Conservation (phyloP, 2,888 invertebrate genomes). For the Gnatocerus cornutus region DNA sequence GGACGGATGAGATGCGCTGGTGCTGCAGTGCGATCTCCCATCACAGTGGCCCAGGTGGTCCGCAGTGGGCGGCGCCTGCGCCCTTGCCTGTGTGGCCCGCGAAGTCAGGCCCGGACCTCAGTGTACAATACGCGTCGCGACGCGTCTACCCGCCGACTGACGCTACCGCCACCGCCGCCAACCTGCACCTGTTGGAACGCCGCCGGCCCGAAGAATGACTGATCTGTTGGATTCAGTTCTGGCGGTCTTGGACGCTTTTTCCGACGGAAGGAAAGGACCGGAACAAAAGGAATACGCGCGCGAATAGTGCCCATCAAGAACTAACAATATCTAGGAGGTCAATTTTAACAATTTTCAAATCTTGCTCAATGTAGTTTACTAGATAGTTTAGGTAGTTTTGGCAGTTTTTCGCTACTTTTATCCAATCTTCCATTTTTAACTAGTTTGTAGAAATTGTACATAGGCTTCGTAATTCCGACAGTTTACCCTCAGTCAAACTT, state of each 20-base stretch:
- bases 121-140: constrained; percentile 61
- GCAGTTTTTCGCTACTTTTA: constrained; percentile 56
- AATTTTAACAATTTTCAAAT: constrained; percentile 57
- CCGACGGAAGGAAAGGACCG: constrained; percentile 51
- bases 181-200: constrained; percentile 60
- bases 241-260: constrained; percentile 48
- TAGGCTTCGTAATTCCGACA: constrained; percentile 49
- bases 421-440: constrained; percentile 61
- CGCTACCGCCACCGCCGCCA: constrained; percentile 51
- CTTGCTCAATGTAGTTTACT: constrained; percentile 64
- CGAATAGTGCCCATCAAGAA: constrained; percentile 54
- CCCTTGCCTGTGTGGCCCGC: constrained; percentile 55
- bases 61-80: constrained; percentile 68
- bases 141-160: constrained; percentile 54
- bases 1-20: constrained; percentile 52
- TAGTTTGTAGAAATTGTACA: constrained; percentile 56
- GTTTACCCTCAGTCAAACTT: constrained; percentile 42
- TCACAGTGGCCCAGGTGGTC: constrained; percentile 65
- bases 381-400: constrained; percentile 55
- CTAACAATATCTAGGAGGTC: constrained; percentile 51
- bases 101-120: constrained; percentile 60
- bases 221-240: constrained; percentile 48
- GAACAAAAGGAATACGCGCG: constrained; percentile 46
- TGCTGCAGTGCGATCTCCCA: constrained; percentile 60
- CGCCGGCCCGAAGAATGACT: constrained; percentile 49